Evolutionary conservation across 2,888 invertebrate species (phyloP), one percentile per base, ranked within the genome.

Genomic region (Ophion slaviceki): DNA sequence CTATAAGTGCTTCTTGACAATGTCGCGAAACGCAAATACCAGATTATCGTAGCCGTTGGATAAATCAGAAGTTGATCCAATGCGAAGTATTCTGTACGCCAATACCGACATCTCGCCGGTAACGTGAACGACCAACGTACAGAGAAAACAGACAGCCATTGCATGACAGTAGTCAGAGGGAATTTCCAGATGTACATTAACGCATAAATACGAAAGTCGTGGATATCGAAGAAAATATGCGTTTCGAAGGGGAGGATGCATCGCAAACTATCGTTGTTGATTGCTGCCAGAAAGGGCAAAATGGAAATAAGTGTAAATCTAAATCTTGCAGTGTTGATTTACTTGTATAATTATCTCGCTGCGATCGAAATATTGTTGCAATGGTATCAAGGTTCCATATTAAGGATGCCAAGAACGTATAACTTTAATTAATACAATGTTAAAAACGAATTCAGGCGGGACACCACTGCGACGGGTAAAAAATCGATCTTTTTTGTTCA

Each of bases 51-150:
- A 67, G 45, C 32, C 28, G 5, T n/a, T 40, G 61, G 62, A 62
- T 14, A n/a, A 4, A 61, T 47, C 32, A 6, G 68, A 24, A 5
- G 40, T 36, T n/a, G 76, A 7, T 24, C 74, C 24, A 11, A 87
- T 74, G 0, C 62, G 40, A 14, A 71, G 70, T 20, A 90, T 88
- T 6, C 89, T 87, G n/a, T 86, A 62, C 2, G 89, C 79, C 4
- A 90, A 74, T 68, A 89, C 71, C 11, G 89, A 85, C 8, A 89
- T 40, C 47, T 88, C 79, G 2, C 82, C 88, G 57, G 88, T 86
- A 32, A 90, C 78, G 59, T 89, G 87, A 7, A 89, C 67, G 6
- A 88, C 79, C 20, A 89, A 36, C 2, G 81, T 87, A 3, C 87
- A 80, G 57, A 90, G 4, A n/a, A 88, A 57, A n/a, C n/a, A 67